phyloP scores from a whole-genome alignment of 2,888 invertebrate species.

The Nephrotoma flavescens region DNA sequence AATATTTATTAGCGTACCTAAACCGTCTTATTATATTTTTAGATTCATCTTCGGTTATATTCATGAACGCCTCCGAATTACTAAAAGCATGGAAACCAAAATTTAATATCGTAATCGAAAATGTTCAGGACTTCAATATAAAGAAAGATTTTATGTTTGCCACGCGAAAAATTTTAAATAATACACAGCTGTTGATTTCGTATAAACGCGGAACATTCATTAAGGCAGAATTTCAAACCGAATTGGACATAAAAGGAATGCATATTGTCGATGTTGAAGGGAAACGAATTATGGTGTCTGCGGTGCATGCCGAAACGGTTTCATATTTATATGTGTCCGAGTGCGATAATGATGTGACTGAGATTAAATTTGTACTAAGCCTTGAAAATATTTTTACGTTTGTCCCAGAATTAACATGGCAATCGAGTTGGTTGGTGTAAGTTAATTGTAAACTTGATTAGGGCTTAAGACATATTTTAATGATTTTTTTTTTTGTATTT shows the following conservation, averaged over 20 bases:
- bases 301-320: constrained; percentile 55
- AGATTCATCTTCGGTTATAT: constrained; percentile 18
- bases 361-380: constrained; percentile 60
- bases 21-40: neutral
- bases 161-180: constrained; percentile 42
- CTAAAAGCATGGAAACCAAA: constrained; percentile 12
- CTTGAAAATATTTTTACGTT: constrained; percentile 68
- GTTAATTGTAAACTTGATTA: constrained; percentile 21
- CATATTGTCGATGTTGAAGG: constrained; percentile 75
- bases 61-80: constrained; percentile 17
- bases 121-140: constrained; percentile 69
- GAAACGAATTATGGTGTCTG: constrained; percentile 65
- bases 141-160: constrained; percentile 77
- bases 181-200: constrained; percentile 57
- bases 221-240: constrained; percentile 60
- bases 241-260: constrained; percentile 42
- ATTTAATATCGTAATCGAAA: constrained; percentile 36
- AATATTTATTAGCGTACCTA: neutral
- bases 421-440: constrained; percentile 70
- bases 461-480: neutral
- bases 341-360: constrained; percentile 42
- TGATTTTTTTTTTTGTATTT: neutral
- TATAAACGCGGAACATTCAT: constrained; percentile 55
- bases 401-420: constrained; percentile 69
- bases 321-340: constrained; percentile 75